Percentiles rank a stretch among this genome's conserved stretches.
These are phyloP conservation scores for Griposia aprilina DNA, from an alignment of 2,888 invertebrate genomes.

Conservation along the genomic window DNA sequence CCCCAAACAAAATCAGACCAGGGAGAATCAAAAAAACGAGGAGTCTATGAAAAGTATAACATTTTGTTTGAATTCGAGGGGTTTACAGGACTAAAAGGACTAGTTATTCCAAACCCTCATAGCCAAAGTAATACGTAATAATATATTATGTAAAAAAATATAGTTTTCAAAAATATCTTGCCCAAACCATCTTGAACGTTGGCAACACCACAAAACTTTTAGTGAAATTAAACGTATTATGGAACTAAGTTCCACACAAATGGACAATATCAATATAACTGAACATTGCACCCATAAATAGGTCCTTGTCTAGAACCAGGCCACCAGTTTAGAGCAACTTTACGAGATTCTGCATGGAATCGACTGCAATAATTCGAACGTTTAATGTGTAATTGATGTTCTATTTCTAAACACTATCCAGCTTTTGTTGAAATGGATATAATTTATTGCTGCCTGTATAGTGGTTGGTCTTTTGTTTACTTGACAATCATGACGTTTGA, in stretches of 20 bases:
- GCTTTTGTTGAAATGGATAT: constrained; percentile 28
- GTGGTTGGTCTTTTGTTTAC: constrained; percentile 12
- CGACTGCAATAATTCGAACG: constrained; percentile 31
- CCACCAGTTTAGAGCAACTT: constrained; percentile 17
- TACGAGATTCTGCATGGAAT: constrained; percentile 24
- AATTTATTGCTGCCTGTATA: background rate
- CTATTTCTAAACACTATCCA: constrained; percentile 7
- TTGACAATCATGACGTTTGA: background rate
- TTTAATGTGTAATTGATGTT: constrained; percentile 40
- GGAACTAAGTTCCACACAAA: constrained; percentile 10
- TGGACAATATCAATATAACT: constrained; percentile 14
- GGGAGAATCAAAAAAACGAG: too few species aligned
- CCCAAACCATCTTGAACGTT: background rate
- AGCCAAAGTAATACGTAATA: too few species aligned
- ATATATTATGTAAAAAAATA: too few species aligned
- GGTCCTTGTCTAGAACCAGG: constrained; percentile 10
- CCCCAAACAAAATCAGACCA: too few species aligned
- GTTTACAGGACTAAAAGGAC: too few species aligned
- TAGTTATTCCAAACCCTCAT: too few species aligned
- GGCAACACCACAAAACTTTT: background rate
- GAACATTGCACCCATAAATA: constrained; percentile 28
- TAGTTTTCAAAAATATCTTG: background rate
- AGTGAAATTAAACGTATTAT: background rate
- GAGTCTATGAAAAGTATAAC: too few species aligned
- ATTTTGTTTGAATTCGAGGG: too few species aligned